phyloP scores from a whole-genome alignment of 2,888 invertebrate genomes.

The Cerceris rybyensis region DNA sequence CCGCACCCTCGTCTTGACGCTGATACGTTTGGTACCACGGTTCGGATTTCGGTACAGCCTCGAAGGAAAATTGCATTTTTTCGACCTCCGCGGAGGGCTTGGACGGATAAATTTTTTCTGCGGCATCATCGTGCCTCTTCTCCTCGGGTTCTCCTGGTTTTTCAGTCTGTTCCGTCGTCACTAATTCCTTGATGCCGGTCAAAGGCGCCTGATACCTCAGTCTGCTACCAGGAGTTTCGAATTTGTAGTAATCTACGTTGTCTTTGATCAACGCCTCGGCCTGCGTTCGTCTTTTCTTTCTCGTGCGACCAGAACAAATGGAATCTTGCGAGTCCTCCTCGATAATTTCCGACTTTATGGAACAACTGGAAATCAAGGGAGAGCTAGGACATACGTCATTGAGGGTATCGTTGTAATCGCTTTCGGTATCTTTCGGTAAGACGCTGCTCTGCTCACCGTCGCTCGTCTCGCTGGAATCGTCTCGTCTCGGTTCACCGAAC shows the following conservation, averaged over 20 bases:
- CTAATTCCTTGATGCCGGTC: constrained; percentile 79
- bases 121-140: constrained; percentile 18
- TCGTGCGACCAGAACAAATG: constrained; percentile 68
- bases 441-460: constrained; percentile 82
- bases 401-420: constrained; percentile 60
- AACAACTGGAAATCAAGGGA: constrained; percentile 40
- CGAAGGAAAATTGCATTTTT: constrained; percentile 89
- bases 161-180: constrained; percentile 63
- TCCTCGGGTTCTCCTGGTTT: constrained; percentile 61
- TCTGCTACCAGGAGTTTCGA: constrained; percentile 81
- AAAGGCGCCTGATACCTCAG: constrained; percentile 82
- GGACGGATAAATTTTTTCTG: constrained; percentile 75
- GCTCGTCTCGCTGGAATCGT: constrained; percentile 84
- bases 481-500: constrained; percentile 87
- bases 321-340: constrained; percentile 79
- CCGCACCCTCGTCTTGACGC: constrained; percentile 88
- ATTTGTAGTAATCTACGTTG: constrained; percentile 85
- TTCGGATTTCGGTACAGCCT: constrained; percentile 88
- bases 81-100: constrained; percentile 83
- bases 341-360: constrained; percentile 68
- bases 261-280: constrained; percentile 84
- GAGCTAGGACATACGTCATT: constrained; percentile 59
- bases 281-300: constrained; percentile 83
- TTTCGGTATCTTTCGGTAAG: constrained; percentile 78
- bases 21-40: constrained; percentile 91